Conservation (phyloP, 2,888 invertebrate genomes). For the Rosalia funebris region DNA sequence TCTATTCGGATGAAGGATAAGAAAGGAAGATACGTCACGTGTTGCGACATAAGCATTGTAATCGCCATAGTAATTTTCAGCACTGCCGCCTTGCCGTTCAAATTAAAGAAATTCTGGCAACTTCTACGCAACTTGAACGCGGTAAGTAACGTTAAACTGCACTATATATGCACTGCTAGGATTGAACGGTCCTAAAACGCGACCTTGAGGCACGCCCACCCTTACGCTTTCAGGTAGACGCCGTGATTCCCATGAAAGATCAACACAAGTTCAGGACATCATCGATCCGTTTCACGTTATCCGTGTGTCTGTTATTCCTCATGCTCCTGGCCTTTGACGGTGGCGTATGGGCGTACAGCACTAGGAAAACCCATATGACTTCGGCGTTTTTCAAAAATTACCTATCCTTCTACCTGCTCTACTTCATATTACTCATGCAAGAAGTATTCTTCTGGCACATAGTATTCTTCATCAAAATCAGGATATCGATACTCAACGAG, state of each 20-base stretch:
- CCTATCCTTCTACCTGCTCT: conserved; percentile 69
- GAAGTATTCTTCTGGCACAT: conserved; percentile 72
- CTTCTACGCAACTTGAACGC: conserved; percentile 40
- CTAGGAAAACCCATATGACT: neutral
- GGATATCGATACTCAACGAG: conserved; percentile 58
- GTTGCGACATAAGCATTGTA: conserved; percentile 46
- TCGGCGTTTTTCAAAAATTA: conserved; percentile 66
- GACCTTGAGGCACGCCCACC: neutral
- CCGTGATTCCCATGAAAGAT: conserved; percentile 37
- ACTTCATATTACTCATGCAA: conserved; percentile 69
- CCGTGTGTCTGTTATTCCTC: conserved; percentile 18
- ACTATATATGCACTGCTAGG: no score
- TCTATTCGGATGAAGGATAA: conserved; percentile 45
- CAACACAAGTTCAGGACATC: conserved; percentile 28
- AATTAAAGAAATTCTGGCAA: conserved; percentile 44
- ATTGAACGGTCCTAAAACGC: neutral
- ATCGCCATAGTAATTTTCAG: conserved; percentile 43
- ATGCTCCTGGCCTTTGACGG: conserved; percentile 41
- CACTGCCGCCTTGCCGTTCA: conserved; percentile 39
- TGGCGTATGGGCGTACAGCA: conserved; percentile 29
- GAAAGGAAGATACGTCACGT: conserved; percentile 45
- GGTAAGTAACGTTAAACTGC: conserved; percentile 40
- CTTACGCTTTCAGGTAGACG: conserved; percentile 41
- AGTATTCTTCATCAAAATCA: conserved; percentile 68
- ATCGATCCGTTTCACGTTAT: conserved; percentile 36